Conservation (phyloP, 1,140 invertebrate genomes). For the Leptopilina boulardi region DNA sequence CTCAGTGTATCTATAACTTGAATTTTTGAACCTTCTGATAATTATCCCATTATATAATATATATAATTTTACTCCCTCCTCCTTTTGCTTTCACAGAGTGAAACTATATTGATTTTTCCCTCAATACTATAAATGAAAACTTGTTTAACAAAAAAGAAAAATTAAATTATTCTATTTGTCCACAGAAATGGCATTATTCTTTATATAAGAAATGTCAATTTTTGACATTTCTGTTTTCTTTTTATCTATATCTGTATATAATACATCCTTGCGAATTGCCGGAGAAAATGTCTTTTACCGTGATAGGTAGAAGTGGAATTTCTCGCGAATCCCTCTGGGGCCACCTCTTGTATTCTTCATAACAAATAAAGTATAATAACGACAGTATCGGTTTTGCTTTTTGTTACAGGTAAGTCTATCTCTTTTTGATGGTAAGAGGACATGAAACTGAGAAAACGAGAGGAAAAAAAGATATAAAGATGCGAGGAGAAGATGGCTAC, state of each 20-base stretch:
- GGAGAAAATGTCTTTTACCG: neutral
- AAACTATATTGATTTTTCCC: too few relatives aligned
- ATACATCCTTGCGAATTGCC: neutral
- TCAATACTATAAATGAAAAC: too few relatives aligned
- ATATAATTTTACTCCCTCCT: too few relatives aligned
- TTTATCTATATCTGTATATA: neutral
- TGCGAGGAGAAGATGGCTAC: neutral
- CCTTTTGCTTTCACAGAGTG: too few relatives aligned
- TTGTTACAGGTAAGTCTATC: conserved; percentile 22
- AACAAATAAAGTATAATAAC: conserved; percentile 9
- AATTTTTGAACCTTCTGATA: too few relatives aligned
- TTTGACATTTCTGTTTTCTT: neutral
- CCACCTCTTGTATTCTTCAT: neutral
- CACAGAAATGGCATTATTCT: too few relatives aligned
- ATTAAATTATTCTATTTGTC: too few relatives aligned
- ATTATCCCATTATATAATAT: too few relatives aligned
- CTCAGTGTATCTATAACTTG: too few relatives aligned
- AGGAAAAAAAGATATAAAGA: neutral
- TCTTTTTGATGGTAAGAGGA: neutral
- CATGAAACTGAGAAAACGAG: conserved; percentile 4
- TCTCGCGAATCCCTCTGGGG: neutral
- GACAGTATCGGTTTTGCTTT: conserved; percentile 17
- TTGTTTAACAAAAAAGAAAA: too few relatives aligned
- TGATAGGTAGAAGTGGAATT: neutral
- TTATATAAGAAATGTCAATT: neutral